Base-by-base conservation (phyloP, 2,888 invertebrate species). In the Pristionchus mayeri region DNA sequence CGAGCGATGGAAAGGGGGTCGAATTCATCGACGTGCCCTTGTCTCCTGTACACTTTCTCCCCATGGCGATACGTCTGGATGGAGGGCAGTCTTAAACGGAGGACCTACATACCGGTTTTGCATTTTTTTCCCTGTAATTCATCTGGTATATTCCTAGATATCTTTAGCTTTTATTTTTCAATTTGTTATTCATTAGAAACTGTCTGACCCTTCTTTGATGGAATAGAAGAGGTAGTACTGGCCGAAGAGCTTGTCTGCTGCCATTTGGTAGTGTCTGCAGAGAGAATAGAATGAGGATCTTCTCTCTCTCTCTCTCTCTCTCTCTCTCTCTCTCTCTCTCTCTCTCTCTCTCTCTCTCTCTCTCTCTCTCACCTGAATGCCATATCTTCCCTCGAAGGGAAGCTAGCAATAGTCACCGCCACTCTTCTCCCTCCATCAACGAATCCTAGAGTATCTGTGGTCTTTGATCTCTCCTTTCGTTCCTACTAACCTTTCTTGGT, bases 181-280 rank as follows among this genome's bases (percentile, higher is more conserved):
- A 3, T 27, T 63, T 40, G 11, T 37, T 48, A 7, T 50, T 30
- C n/a, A 48, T 30, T 9, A 2, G 9, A 3, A n/a, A 13, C 3
- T 79, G 0, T 84, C 85, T 75, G 6, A 88, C 89, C 86, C 87
- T 50, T 86, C 83, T 67, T 84, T 84, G 13, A 89, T 76, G 13
- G 52, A 84, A 80, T 87, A 87, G n/a, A 89, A 87, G 24, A 90
- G 63, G 75, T 89, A 91, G 79, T 91, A 92, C 78, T 90, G 89
- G 24, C 92, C 92, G 54, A 86, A 84, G 37, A 92, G 87, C 44
- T 89, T 86, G 44, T 88, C 87, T 11, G 91, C 90, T 0, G 88
- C 87, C 57, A 89, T 90, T 83, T 87, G 82, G 67, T 87, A 92
- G 50, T 89, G 87, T 76, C 87, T 87, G 82, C 88, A 90, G 34